Evolutionary conservation across 2,888 invertebrate genomes (phyloP).

Genomic region (Eumacrocentrus americanus): DNA sequence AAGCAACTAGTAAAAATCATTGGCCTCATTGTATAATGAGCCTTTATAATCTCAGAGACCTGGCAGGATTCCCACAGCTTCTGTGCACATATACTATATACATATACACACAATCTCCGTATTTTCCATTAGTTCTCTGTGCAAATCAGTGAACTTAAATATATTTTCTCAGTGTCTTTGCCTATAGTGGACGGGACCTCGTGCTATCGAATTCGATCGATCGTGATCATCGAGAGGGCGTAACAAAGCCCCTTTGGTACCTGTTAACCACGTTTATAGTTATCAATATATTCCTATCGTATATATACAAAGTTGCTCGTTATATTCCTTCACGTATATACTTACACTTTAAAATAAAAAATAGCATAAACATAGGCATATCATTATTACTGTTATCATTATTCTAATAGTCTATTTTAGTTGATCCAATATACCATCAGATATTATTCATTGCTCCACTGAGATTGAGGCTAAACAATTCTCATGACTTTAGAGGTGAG

Average conservation of each 20-base stretch:
- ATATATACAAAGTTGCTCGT: neutral
- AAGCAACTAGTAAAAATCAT: too few relatives aligned
- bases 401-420: too few relatives aligned
- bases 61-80: conserved; percentile 24
- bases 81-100: conserved; percentile 4
- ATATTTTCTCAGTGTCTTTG: conserved; percentile 5
- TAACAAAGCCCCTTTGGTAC: conserved; percentile 8
- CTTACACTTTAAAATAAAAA: neutral
- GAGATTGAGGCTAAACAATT: conserved; percentile 20
- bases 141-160: conserved; percentile 12
- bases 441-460: neutral
- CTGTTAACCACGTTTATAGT: conserved; percentile 17
- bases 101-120: conserved; percentile 10
- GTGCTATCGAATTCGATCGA: conserved; percentile 30
- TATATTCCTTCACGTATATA: neutral
- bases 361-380: too few relatives aligned
- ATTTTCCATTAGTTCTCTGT: neutral
- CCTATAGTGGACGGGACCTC: conserved; percentile 3
- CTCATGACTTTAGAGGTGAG: too few relatives aligned
- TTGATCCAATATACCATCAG: neutral
- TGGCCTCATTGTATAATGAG: too few relatives aligned
- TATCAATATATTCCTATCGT: neutral
- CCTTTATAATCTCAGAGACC: too few relatives aligned
- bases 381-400: too few relatives aligned
- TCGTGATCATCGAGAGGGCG: conserved; percentile 26